Evolutionary conservation across 2,113 vertebrate species (phyloP).

Genomic region (Fulmarus glacialis): DNA sequence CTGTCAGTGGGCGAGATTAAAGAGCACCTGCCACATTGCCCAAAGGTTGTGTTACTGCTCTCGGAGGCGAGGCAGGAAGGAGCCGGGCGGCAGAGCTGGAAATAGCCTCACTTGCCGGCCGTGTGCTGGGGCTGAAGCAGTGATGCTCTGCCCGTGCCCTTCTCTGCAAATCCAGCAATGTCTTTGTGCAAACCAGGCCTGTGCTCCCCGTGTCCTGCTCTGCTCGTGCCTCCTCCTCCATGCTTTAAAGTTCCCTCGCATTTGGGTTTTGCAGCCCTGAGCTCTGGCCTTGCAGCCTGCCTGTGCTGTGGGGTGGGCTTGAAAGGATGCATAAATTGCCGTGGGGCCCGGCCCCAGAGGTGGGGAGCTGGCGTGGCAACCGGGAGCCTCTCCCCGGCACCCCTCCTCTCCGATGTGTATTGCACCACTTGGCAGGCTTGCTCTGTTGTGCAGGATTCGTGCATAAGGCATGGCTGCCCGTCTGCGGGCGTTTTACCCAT

Average conservation of each 20-base stretch:
- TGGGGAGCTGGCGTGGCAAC: background rate
- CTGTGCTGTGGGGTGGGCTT: background rate
- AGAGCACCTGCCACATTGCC: background rate
- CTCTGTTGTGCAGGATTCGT: rapidly evolving
- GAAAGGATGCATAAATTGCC: background rate
- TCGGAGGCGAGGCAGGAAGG: background rate
- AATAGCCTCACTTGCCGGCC: rapidly evolving
- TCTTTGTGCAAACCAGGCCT: background rate
- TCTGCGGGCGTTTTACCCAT: rapidly evolving
- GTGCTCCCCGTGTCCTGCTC: rapidly evolving
- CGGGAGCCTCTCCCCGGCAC: rapidly evolving
- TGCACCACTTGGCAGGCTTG: rapidly evolving
- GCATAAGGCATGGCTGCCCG: background rate
- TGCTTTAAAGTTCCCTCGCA: background rate
- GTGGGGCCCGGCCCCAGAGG: background rate
- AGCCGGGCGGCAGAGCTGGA: rapidly evolving
- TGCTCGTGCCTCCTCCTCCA: rapidly evolving
- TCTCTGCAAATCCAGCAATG: rapidly evolving
- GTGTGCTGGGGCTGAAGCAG: background rate
- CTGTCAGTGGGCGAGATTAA: background rate
- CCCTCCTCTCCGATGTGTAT: rapidly evolving
- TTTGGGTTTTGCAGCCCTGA: background rate
- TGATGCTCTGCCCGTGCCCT: background rate
- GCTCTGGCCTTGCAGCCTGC: background rate
- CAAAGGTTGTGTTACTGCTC: background rate